Evolutionary conservation across 2,113 vertebrate species (phyloP), one percentile per base, ranked within the genome.

Genomic region (Cynoglossus semilaevis): DNA sequence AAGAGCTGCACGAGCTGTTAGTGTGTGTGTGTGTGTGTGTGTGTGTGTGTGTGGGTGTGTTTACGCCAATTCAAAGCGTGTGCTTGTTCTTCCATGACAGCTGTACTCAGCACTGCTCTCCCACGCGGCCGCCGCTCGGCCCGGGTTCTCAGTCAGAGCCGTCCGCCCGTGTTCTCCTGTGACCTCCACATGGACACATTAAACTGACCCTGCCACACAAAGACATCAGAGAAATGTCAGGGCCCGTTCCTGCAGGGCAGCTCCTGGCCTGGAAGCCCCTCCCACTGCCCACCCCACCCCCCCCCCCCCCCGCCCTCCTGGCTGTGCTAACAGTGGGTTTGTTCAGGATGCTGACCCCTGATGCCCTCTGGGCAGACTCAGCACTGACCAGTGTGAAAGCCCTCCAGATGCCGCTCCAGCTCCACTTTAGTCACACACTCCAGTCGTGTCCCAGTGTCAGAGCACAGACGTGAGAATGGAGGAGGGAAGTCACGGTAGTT

Each of bases 391-490:
- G 77, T 88, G 85, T 72, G 62, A 79, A 82, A 69, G 50, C 72
- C 63, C 76, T 85, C 90, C 90, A 89, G 89, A 89, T 90, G 90
- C 78, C 86, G 67, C 73, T 78, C 58, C 67, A 52, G 63, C 82
- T 63, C 74, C 72, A 64, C 72, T 76, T 78, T 73, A 82, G 63
- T 70, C 84, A 69, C 80, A 67, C 80, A 79, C 77, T 76, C 45
- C 53, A 46, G 29, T 80, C 70, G 58, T 83, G 80, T 68, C 80
- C 80, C 75, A 47, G 61, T 85, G 79, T 84, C 63, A 67, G 72
- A 82, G 73, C 63, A 72, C 76, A 71, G 77, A 81, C 58, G 62
- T 70, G 81, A 74, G 17, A 74, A 71, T 80, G 74, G 40, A 58
- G 19, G 29, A 57, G 64, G 49, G 59, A 63, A 74, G 76, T 88